Percentiles rank a stretch among this genome's conserved stretches.
Conservation (phyloP, 1,140 invertebrate genomes). For the Notospermus geniculatus region DNA sequence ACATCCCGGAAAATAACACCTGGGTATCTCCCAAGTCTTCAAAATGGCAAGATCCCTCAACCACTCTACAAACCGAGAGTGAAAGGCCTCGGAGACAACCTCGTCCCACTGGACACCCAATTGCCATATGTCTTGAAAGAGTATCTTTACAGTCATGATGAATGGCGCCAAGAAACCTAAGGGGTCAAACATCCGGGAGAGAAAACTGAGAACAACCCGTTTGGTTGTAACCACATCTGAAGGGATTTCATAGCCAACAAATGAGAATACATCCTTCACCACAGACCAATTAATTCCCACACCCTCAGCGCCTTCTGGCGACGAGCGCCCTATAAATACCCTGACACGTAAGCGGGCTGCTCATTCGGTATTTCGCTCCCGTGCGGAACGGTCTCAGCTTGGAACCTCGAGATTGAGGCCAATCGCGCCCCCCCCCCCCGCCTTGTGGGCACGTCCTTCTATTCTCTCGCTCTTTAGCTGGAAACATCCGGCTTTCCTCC, state of each 20-base stretch:
- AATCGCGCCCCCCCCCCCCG: too few relatives aligned
- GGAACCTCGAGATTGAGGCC: too few relatives aligned
- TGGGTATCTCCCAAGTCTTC: neutral
- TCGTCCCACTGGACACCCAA: constrained; percentile 4
- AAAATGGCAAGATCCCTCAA: neutral
- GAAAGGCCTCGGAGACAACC: neutral
- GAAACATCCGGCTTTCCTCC: too few relatives aligned
- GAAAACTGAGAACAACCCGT: constrained; percentile 7
- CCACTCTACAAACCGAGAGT: neutral
- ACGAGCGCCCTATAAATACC: too few relatives aligned
- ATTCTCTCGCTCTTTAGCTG: too few relatives aligned
- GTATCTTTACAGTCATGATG: neutral
- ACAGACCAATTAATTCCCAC: neutral
- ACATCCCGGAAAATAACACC: neutral
- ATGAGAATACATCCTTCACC: neutral
- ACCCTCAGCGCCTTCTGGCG: neutral
- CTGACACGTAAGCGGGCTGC: too few relatives aligned
- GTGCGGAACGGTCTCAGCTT: too few relatives aligned
- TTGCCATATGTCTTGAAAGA: neutral
- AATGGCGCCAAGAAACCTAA: constrained; percentile 1
- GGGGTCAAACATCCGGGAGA: constrained; percentile 2
- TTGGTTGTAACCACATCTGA: neutral
- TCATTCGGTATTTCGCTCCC: too few relatives aligned
- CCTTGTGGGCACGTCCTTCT: too few relatives aligned
- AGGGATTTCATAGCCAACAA: neutral